Percentiles rank a stretch among this genome's conserved stretches.
These are phyloP conservation scores for Rhipidura dahli DNA, from an alignment of 2,113 vertebrate species.

Conservation along the genomic window DNA sequence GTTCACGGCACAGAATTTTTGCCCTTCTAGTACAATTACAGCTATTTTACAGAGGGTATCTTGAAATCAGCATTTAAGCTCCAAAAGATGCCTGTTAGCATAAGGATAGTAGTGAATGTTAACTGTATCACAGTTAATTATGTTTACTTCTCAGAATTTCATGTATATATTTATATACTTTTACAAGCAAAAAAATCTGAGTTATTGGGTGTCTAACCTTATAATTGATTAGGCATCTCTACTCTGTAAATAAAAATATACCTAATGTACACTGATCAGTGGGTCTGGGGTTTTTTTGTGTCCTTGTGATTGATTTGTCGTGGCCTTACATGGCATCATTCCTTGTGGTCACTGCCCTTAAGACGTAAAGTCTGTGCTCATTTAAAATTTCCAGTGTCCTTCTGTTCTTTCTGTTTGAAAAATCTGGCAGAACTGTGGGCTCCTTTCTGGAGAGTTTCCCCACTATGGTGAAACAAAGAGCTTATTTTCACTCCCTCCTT, in stretches of 20 bases:
- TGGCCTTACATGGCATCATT: not conserved
- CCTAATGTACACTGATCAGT: slow-evolving; percentile 14
- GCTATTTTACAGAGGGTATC: slow-evolving; percentile 70
- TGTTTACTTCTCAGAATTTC: slow-evolving; percentile 74
- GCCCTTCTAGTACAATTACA: slow-evolving; percentile 61
- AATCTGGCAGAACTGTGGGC: not conserved
- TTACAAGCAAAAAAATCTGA: slow-evolving; percentile 59
- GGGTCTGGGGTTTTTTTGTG: not conserved
- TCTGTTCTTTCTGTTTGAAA: not conserved
- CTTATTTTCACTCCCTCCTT: not conserved
- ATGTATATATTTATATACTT: slow-evolving; percentile 83
- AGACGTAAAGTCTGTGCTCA: fast-evolving
- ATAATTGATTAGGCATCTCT: slow-evolving; percentile 57
- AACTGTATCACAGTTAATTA: slow-evolving; percentile 70
- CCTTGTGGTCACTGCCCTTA: not conserved
- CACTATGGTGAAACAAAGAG: not conserved
- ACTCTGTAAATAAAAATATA: slow-evolving; percentile 79
- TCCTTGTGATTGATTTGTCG: not conserved
- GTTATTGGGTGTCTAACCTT: slow-evolving; percentile 62
- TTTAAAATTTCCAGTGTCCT: not conserved
- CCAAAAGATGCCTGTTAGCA: slow-evolving; percentile 64
- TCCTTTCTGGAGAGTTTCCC: not conserved
- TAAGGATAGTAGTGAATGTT: slow-evolving; percentile 66
- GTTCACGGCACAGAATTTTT: slow-evolving; percentile 70
- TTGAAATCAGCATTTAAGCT: slow-evolving; percentile 74